Conservation (phyloP, 2,888 invertebrate species). For the Polietes domitor region DNA sequence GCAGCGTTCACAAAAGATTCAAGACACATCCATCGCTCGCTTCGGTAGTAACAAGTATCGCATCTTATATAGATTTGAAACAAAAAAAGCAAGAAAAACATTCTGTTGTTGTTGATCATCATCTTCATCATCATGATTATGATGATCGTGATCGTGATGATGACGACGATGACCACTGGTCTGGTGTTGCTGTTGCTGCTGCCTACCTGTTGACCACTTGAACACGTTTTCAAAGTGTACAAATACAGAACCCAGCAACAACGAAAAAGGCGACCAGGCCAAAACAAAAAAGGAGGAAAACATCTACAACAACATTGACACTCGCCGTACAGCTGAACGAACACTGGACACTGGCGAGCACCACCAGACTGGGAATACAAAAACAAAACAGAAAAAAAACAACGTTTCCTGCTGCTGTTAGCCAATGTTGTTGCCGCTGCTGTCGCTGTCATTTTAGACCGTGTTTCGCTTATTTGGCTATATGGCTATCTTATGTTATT, state of each 20-base stretch:
- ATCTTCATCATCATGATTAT: conserved; percentile 39
- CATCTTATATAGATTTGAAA: background rate
- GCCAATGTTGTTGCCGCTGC: conserved; percentile 39
- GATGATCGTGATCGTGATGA: conserved; percentile 26
- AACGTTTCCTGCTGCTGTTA: conserved; percentile 63
- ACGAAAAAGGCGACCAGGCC: conserved; percentile 12
- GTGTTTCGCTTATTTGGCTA: conserved; percentile 55
- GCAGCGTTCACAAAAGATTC: background rate
- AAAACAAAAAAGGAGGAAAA: conserved; percentile 44
- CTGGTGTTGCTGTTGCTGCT: background rate
- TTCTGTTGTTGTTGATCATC: background rate
- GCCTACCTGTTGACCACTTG: conserved; percentile 60
- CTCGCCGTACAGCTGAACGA: conserved; percentile 43
- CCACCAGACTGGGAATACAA: conserved; percentile 43
- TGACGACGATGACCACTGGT: conserved; percentile 49
- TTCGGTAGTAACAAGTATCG: conserved; percentile 23
- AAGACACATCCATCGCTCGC: conserved; percentile 15
- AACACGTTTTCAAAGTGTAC: conserved; percentile 52
- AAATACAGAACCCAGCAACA: conserved; percentile 32
- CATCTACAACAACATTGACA: conserved; percentile 23
- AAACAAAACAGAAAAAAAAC: conserved; percentile 39
- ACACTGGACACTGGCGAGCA: conserved; percentile 27
- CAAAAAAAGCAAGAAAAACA: too few relatives aligned
- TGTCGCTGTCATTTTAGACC: conserved; percentile 52
- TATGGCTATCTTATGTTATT: conserved; percentile 17